phyloP scores from a whole-genome alignment of 2,888 invertebrate genomes.

The Drosophila sordidapex region DNA sequence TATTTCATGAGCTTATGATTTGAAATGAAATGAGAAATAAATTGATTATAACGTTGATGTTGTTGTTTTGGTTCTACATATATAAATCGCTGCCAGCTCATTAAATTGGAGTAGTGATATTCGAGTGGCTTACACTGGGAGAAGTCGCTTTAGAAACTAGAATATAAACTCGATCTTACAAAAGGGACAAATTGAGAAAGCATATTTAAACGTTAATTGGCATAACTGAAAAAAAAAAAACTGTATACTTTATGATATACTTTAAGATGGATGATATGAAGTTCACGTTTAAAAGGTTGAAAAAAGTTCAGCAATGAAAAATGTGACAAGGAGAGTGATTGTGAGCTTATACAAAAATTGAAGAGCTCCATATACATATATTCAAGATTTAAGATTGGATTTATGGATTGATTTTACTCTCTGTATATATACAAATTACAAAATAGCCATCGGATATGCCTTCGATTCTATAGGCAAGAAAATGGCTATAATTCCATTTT shows the following conservation, averaged over 20 bases:
- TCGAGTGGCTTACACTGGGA: constrained; percentile 24
- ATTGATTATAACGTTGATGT: constrained; percentile 26
- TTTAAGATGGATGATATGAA: neutral
- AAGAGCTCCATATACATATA: neutral
- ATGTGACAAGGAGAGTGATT: neutral
- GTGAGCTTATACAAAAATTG: neutral
- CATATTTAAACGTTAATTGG: neutral
- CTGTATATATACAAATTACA: neutral
- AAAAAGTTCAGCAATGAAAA: neutral
- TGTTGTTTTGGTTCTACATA: constrained; percentile 8
- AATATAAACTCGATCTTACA: neutral
- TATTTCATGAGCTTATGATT: constrained; percentile 70
- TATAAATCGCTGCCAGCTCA: constrained; percentile 72
- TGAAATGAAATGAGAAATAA: constrained; percentile 62
- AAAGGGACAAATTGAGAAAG: neutral
- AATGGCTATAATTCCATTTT: neutral
- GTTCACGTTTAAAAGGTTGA: neutral
- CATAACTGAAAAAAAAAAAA: neutral
- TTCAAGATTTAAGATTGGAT: neutral
- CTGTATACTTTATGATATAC: neutral
- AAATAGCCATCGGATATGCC: neutral
- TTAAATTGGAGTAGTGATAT: constrained; percentile 55
- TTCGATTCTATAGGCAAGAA: neutral
- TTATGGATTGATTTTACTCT: neutral
- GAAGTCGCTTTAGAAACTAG: constrained; percentile 1